These are phyloP conservation scores for Coreius guichenoti DNA, from an alignment of 2,797 vertebrate genomes.

Conservation along the genomic window DNA sequence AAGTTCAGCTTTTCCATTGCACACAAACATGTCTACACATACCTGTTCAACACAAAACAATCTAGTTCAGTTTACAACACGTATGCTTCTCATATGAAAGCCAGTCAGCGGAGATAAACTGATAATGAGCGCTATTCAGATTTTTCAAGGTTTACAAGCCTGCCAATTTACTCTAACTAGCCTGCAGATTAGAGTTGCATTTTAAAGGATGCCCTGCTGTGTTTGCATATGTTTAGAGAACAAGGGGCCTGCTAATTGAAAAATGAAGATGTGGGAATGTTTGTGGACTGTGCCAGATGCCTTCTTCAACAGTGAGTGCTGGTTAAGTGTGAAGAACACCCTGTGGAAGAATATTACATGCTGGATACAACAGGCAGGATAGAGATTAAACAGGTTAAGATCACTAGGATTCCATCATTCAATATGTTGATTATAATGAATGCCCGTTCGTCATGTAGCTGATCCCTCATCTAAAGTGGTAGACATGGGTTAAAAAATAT, in stretches of 20 bases:
- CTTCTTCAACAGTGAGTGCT: conserved; percentile 61
- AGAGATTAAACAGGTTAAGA: conserved; percentile 41
- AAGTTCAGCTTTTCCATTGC: conserved; percentile 6
- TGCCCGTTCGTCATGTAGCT: neutral
- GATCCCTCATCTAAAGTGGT: neutral
- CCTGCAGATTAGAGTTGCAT: conserved; percentile 80
- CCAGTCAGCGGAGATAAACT: conserved; percentile 60
- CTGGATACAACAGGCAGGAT: conserved; percentile 47
- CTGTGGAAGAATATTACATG: conserved; percentile 46
- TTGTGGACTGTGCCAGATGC: conserved; percentile 74
- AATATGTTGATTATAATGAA: conserved; percentile 2
- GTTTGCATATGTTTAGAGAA: conserved; percentile 84
- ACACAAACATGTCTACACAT: conserved; percentile 4
- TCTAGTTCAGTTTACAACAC: conserved; percentile 50
- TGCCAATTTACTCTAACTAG: conserved; percentile 83
- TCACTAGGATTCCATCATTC: neutral
- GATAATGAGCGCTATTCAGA: conserved; percentile 72
- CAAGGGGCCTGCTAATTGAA: conserved; percentile 83
- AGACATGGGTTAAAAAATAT: neutral
- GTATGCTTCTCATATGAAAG: conserved; percentile 39
- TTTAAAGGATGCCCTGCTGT: conserved; percentile 80
- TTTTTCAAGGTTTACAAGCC: conserved; percentile 75
- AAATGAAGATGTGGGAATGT: conserved; percentile 82
- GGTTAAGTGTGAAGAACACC: conserved; percentile 42
- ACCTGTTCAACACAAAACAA: neutral